These are phyloP conservation scores for Phrynocephalus vlangalii DNA, from an alignment of 2,797 vertebrate genomes.

Conservation along the genomic window DNA sequence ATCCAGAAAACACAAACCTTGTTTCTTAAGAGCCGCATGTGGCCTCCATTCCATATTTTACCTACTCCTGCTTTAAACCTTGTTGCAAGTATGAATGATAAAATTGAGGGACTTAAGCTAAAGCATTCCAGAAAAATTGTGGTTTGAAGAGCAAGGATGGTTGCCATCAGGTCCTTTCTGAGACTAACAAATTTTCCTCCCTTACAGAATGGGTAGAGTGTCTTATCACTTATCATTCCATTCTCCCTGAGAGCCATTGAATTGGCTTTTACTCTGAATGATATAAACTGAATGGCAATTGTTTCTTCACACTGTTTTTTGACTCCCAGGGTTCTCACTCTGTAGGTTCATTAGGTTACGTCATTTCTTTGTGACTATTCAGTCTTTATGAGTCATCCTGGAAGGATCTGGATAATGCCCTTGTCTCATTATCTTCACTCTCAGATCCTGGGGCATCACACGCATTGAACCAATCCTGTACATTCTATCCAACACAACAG, in stretches of 20 bases:
- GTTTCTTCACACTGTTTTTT: not conserved
- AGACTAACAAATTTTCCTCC: not conserved
- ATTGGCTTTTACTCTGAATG: not conserved
- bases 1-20: not conserved
- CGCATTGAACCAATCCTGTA: conserved; percentile 1
- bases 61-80: not conserved
- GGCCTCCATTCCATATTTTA: too few relatives aligned
- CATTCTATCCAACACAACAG: conserved; percentile 2
- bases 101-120: not conserved
- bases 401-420: conserved; percentile 13
- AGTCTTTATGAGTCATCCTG: conserved; percentile 9
- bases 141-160: not conserved
- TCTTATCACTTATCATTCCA: conserved; percentile 1
- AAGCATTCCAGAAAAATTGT: not conserved
- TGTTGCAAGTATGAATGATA: not conserved
- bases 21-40: too few relatives aligned
- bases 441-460: conserved; percentile 17
- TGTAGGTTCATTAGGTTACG: not conserved
- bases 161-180: not conserved
- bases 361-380: not conserved
- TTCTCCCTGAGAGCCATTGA: not conserved
- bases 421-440: conserved; percentile 4
- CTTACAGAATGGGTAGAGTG: not conserved
- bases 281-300: not conserved
- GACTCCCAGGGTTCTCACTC: not conserved